Base-by-base conservation (phyloP, 2,113 vertebrate species). In the Trematomus loennbergii region DNA sequence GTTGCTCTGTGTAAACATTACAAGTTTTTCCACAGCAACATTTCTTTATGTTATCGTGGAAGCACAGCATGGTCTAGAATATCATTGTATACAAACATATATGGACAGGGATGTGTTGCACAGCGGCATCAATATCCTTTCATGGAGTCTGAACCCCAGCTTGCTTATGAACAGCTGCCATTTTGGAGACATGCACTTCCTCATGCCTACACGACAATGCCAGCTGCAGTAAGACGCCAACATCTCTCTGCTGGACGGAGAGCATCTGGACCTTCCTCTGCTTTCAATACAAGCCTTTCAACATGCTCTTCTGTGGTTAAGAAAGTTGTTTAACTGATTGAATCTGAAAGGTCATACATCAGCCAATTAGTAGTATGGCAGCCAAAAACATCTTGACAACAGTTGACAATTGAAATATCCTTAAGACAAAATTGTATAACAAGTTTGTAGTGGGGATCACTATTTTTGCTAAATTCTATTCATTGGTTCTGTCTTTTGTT, bases 171-270 rank as follows among this genome's bases (percentile, higher is more conserved):
- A 62, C 60, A 46, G 82, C 73, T 79, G 87, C 76, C 82, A 83
- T 81, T 79, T 81, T 77, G 66, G 76, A 75, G 55, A 63, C 59
- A 68, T 50, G 55, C 63, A 65, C 79, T 22, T 72, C 81, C 75
- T 72, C 57, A 12, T 45, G 82, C 73, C 60, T 72, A 2, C 77
- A 61, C 52, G 52, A 50, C 55, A 53, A 55, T 45, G 65, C 60
- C 68, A 85, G 43, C 75, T 62, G 58, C 78, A 54, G 18, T 5
- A 20, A 73, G 5, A 63, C 76, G 72, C 66, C 79, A 63, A 50
- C 57, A 22, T 66, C 68, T 22, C 9, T 65, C 65, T 75, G 83
- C 86, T 75, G 83, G 86, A 64, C 22, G 20, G 55, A 1, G 62
- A 72, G 67, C 72, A 59, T 64, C 40, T 50, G 33, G 7, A 53